Evolutionary conservation across 2,888 invertebrate genomes (phyloP).

Genomic region (Lycaena phlaeas): DNA sequence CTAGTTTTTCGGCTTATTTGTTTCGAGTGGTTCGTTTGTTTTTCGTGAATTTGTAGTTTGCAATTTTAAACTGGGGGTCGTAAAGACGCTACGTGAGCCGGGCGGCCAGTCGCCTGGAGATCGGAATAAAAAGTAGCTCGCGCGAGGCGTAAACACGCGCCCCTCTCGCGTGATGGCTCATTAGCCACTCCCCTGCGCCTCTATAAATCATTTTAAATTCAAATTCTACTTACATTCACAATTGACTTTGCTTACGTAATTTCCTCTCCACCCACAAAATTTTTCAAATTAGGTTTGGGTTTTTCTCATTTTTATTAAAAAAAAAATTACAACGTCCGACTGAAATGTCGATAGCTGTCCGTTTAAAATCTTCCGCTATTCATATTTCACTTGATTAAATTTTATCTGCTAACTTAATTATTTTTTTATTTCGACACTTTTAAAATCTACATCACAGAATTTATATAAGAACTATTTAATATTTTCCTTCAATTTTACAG

Average conservation of each 20-base stretch:
- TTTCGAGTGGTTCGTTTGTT: background rate
- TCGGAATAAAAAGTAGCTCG: constrained; percentile 44
- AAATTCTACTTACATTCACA: constrained; percentile 69
- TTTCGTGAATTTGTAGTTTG: background rate
- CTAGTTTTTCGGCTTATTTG: constrained; percentile 14
- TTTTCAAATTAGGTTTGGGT: constrained; percentile 65
- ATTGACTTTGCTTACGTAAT: constrained; percentile 69
- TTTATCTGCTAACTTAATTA: background rate
- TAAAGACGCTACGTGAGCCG: constrained; percentile 18
- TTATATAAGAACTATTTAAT: too few relatives aligned
- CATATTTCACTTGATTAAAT: background rate
- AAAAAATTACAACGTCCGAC: constrained; percentile 48
- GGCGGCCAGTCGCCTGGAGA: constrained; percentile 46
- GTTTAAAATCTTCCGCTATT: background rate
- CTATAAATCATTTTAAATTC: constrained; percentile 73
- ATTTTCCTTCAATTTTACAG: background rate
- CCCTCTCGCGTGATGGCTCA: constrained; percentile 69
- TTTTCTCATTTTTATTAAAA: constrained; percentile 42
- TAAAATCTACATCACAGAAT: too few relatives aligned
- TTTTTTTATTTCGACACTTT: too few relatives aligned
- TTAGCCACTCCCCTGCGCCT: constrained; percentile 67
- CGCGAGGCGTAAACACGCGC: constrained; percentile 60
- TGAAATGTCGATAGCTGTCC: constrained; percentile 27
- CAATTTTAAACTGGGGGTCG: background rate
- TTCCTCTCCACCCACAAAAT: constrained; percentile 57